A percentile compares a stretch with the other conserved stretches of the same genome.
Evolutionary conservation across 2,113 vertebrate genomes (phyloP).

Genomic region (Lamprologus lemairii): DNA sequence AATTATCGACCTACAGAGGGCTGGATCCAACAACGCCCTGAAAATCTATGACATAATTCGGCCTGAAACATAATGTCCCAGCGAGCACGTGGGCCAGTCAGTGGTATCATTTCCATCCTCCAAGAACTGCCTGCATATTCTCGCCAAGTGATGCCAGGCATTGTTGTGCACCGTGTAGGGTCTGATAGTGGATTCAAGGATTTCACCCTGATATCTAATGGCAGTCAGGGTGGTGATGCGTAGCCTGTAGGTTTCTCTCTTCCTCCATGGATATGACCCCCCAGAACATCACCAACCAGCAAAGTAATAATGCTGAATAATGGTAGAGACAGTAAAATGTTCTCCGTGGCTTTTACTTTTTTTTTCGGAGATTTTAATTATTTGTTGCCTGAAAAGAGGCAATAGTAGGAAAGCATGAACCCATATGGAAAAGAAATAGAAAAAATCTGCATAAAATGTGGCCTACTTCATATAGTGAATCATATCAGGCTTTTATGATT

Average conservation of each 20-base stretch:
- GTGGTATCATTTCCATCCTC: neutral
- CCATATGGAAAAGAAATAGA: no score
- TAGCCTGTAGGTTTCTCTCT: neutral
- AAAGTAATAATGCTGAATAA: no score
- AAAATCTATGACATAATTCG: neutral
- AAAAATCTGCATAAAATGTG: no score
- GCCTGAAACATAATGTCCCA: neutral
- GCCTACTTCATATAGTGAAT: no score
- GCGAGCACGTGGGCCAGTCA: neutral
- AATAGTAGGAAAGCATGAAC: no score
- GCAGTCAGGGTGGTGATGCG: neutral
- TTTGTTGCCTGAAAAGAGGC: no score
- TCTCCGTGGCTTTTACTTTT: no score
- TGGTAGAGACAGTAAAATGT: no score
- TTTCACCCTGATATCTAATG: neutral
- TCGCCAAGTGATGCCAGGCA: neutral
- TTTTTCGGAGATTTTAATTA: no score
- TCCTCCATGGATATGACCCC: fast-evolving
- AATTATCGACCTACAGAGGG: neutral
- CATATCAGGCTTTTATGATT: no score
- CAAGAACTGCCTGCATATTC: neutral
- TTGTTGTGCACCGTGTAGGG: neutral
- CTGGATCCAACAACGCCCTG: neutral
- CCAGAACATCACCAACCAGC: neutral
- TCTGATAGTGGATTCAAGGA: neutral